These are phyloP conservation scores for Hycleus cichorii DNA, from an alignment of 1,140 invertebrate genomes.

Conservation along the genomic window DNA sequence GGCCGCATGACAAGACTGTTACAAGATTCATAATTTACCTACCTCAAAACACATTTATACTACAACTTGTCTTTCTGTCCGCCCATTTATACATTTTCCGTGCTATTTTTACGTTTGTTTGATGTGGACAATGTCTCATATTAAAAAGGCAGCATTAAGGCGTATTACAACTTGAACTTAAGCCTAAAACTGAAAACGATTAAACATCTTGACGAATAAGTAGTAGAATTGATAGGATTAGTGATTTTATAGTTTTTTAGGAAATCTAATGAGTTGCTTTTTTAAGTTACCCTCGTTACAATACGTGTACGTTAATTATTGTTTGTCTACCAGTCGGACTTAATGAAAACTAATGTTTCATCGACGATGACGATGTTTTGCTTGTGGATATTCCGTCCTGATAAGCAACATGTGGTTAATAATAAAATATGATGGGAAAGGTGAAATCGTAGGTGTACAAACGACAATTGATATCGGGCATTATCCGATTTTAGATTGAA, in stretches of 20 bases:
- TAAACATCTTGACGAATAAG: too few relatives aligned
- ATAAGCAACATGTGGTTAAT: slow-evolving; percentile 10
- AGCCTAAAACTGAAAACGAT: too few relatives aligned
- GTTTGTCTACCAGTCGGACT: slow-evolving; percentile 8
- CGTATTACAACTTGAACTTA: too few relatives aligned
- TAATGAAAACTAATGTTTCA: slow-evolving; percentile 15
- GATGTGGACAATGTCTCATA: neutral
- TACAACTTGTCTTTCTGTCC: neutral
- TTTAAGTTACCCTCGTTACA: neutral
- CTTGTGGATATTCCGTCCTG: neutral
- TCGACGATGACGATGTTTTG: neutral
- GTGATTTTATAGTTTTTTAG: too few relatives aligned
- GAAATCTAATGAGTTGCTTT: too few relatives aligned
- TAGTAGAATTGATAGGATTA: too few relatives aligned
- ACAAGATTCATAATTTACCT: slow-evolving; percentile 27
- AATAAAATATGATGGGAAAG: slow-evolving; percentile 5
- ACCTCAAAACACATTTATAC: slow-evolving; percentile 3
- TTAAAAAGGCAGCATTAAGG: too few relatives aligned
- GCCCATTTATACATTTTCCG: slow-evolving; percentile 8
- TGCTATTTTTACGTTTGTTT: neutral
- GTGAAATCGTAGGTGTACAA: too few relatives aligned
- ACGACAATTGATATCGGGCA: too few relatives aligned
- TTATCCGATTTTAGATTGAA: too few relatives aligned
- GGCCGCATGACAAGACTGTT: slow-evolving; percentile 22
- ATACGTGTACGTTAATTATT: slow-evolving; percentile 13